Conservation (phyloP, 2,888 invertebrate genomes). For the Apeira syringaria region DNA sequence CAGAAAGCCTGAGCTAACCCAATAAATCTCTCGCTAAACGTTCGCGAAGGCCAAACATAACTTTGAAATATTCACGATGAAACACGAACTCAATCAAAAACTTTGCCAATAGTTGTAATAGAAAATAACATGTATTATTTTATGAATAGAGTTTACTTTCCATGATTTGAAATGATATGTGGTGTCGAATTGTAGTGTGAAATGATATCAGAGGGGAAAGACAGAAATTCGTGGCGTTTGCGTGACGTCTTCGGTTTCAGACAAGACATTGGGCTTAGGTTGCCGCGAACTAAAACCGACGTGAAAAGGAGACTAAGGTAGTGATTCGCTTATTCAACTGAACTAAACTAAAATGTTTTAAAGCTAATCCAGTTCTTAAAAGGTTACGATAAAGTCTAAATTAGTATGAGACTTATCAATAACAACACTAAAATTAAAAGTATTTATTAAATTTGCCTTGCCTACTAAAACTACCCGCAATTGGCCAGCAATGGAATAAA, state of each 20-base stretch:
- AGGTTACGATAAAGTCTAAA: no score
- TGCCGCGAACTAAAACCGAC: conserved; percentile 8
- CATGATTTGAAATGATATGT: conserved; percentile 44
- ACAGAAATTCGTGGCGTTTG: conserved; percentile 50
- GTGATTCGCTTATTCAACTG: no score
- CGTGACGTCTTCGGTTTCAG: conserved; percentile 64
- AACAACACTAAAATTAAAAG: no score
- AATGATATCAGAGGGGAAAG: conserved; percentile 63
- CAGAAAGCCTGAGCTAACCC: conserved; percentile 42
- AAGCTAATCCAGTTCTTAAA: no score
- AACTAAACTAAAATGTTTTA: no score
- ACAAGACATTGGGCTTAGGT: conserved; percentile 47
- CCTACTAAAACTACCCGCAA: no score
- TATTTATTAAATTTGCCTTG: no score
- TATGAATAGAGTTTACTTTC: conserved; percentile 44
- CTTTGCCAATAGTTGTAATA: conserved; percentile 1
- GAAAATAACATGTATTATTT: conserved; percentile 12
- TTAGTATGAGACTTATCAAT: no score
- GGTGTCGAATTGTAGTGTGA: conserved; percentile 74
- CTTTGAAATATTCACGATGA: no score
- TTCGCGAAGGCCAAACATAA: conserved; percentile 58
- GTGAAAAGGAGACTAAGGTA: not conserved
- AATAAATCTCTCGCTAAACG: conserved; percentile 57
- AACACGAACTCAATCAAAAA: conserved; percentile 60
- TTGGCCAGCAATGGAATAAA: no score